Evolutionary conservation across 2,797 vertebrate species (phyloP).

Genomic region (Coendou prehensilis): DNA sequence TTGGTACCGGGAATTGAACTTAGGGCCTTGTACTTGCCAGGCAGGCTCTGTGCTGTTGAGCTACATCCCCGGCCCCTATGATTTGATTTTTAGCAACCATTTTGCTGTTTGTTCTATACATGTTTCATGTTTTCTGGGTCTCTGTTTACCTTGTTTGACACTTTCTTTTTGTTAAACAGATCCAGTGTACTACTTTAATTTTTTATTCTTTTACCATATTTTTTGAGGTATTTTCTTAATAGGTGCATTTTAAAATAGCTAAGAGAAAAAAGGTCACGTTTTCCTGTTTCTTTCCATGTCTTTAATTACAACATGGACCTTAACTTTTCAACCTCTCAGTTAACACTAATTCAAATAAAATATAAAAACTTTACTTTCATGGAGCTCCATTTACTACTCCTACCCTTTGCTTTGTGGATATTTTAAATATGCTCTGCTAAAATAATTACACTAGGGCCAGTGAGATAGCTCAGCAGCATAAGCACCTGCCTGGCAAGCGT

Average conservation of each 20-base stretch:
- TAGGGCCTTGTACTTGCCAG: too few relatives aligned
- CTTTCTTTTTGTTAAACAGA: not conserved
- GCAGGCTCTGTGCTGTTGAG: too few relatives aligned
- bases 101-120: slow-evolving; percentile 11
- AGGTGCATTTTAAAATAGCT: not conserved
- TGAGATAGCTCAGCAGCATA: too few relatives aligned
- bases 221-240: slow-evolving; percentile 25
- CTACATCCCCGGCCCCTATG: too few relatives aligned
- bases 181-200: not conserved
- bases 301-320: not conserved
- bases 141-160: not conserved
- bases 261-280: not conserved
- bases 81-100: not conserved
- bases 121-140: not conserved
- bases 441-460: not conserved
- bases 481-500: too few relatives aligned
- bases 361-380: not conserved
- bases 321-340: not conserved
- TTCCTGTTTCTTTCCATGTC: not conserved
- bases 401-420: not conserved
- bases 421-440: not conserved
- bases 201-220: not conserved
- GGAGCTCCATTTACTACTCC: not conserved
- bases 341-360: slow-evolving; percentile 20
- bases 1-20: too few relatives aligned